Percentiles rank a stretch among this genome's conserved stretches.
phyloP scores from a whole-genome alignment of 2,888 invertebrate genomes.

The Tipula vernalis region DNA sequence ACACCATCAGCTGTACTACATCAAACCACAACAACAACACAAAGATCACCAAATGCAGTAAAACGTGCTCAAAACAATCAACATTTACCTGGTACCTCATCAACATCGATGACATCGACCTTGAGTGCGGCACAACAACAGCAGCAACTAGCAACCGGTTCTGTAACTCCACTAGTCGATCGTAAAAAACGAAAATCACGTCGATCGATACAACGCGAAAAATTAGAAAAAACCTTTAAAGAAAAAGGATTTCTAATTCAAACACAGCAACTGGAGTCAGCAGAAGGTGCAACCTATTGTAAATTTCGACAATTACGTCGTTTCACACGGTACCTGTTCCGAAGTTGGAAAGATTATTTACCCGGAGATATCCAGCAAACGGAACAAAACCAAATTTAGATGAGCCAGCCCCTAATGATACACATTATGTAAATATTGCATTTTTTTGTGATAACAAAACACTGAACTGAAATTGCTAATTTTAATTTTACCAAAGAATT shows the following conservation, averaged over 20 bases:
- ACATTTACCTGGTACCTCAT: slow-evolving; percentile 21
- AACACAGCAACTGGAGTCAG: slow-evolving; percentile 83
- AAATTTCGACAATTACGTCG: slow-evolving; percentile 83
- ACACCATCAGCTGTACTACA: neutral
- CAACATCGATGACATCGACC: slow-evolving; percentile 15
- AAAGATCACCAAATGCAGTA: neutral
- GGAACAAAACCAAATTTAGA: neutral
- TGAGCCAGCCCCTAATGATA: neutral
- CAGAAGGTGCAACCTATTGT: slow-evolving; percentile 87
- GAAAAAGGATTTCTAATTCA: slow-evolving; percentile 88
- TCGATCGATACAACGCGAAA: slow-evolving; percentile 74
- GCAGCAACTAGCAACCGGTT: slow-evolving; percentile 21
- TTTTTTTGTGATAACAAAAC: slow-evolving; percentile 8
- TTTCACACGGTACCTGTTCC: slow-evolving; percentile 79
- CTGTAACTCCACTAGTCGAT: slow-evolving; percentile 18
- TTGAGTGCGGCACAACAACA: slow-evolving; percentile 21
- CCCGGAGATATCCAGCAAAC: slow-evolving; percentile 52
- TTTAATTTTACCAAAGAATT: neutral
- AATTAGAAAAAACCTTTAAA: slow-evolving; percentile 82
- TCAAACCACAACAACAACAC: neutral
- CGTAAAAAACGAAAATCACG: slow-evolving; percentile 61
- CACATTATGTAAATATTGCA: neutral
- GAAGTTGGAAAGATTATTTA: slow-evolving; percentile 88
- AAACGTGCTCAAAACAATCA: slow-evolving; percentile 22
- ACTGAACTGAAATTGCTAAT: neutral